phyloP scores from a whole-genome alignment of 1,140 invertebrate genomes.

The Drosophila murphyi region DNA sequence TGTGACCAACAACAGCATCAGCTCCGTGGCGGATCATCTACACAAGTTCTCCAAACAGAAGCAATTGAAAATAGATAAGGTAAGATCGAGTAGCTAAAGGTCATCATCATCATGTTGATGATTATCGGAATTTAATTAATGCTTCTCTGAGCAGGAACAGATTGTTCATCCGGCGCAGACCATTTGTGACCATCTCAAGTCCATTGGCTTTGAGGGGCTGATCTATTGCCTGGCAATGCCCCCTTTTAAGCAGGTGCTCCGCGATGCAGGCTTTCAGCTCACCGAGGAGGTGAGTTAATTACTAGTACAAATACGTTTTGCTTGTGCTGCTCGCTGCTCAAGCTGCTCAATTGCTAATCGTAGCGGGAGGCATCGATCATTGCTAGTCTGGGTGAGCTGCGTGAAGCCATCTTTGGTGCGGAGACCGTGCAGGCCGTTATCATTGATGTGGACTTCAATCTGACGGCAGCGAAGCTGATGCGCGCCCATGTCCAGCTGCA shows the following conservation, averaged over 20 bases:
- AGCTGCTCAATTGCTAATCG: constrained; percentile 40
- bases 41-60: constrained; percentile 52
- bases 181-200: constrained; percentile 84
- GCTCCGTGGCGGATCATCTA: constrained; percentile 81
- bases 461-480: constrained; percentile 85
- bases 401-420: constrained; percentile 81
- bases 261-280: constrained; percentile 82
- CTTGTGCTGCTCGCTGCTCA: not conserved
- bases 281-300: constrained; percentile 83
- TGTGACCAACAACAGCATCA: constrained; percentile 90
- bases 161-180: constrained; percentile 84
- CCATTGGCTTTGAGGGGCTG: constrained; percentile 84
- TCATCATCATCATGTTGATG: not conserved
- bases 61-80: constrained; percentile 33
- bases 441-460: constrained; percentile 86
- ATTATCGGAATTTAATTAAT: not conserved
- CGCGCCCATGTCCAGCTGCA: constrained; percentile 85
- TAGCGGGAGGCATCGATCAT: constrained; percentile 75
- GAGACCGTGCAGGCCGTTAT: constrained; percentile 85
- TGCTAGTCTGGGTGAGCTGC: constrained; percentile 73
- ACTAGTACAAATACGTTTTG: not conserved
- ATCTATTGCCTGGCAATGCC: constrained; percentile 83
- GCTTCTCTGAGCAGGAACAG: constrained; percentile 48
- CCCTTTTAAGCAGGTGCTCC: constrained; percentile 68
- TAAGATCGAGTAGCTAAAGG: not conserved